These are phyloP conservation scores for Rhinoraja longicauda DNA, from an alignment of 2,797 vertebrate species.

Conservation along the genomic window DNA sequence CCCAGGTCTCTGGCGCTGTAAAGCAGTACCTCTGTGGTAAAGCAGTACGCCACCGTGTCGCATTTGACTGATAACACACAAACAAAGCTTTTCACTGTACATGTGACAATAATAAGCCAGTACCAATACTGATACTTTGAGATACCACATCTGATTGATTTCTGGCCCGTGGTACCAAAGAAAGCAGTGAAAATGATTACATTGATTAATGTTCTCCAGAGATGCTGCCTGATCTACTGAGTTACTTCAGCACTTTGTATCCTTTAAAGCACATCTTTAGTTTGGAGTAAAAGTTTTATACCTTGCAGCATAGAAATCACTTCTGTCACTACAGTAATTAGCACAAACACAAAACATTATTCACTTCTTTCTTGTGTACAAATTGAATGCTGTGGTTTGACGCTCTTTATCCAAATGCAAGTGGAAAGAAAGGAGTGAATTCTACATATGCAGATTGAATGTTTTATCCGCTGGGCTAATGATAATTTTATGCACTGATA, in stretches of 20 bases:
- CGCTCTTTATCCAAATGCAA: neutral
- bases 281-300: neutral
- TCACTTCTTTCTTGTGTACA: neutral
- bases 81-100: too few relatives aligned
- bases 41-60: too few relatives aligned
- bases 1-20: too few relatives aligned
- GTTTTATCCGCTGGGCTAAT: neutral
- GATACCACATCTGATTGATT: neutral
- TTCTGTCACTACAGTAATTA: neutral
- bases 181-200: neutral
- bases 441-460: neutral
- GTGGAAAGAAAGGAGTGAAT: neutral
- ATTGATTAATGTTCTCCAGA: too few relatives aligned
- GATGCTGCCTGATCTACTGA: too few relatives aligned
- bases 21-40: too few relatives aligned
- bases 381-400: neutral
- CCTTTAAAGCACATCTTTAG: neutral
- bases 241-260: too few relatives aligned
- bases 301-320: neutral
- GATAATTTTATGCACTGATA: neutral
- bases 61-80: too few relatives aligned
- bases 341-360: neutral
- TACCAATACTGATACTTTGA: too few relatives aligned
- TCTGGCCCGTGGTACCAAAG: neutral
- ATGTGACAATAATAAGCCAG: too few relatives aligned